Conservation (phyloP, 2,888 invertebrate species). For the Nemotelus pantherinus region DNA sequence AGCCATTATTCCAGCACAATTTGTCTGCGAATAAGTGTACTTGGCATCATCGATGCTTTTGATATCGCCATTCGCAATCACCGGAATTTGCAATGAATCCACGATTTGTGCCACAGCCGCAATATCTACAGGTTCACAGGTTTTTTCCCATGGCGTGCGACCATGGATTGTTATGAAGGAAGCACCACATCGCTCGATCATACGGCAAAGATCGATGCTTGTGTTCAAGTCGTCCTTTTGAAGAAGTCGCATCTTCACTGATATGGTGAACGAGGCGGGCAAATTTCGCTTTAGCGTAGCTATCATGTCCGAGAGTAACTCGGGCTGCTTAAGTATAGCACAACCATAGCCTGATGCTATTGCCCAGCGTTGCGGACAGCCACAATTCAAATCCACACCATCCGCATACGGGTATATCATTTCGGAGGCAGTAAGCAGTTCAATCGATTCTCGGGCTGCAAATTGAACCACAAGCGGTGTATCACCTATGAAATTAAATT, state of each 20-base stretch:
- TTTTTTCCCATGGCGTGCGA: slow-evolving; percentile 84
- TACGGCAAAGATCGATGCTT: slow-evolving; percentile 83
- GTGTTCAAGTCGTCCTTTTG: slow-evolving; percentile 63
- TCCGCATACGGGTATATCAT: slow-evolving; percentile 85
- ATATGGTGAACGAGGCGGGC: slow-evolving; percentile 81
- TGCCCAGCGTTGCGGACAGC: slow-evolving; percentile 97
- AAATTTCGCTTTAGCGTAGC: slow-evolving; percentile 78
- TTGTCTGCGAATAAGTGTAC: slow-evolving; percentile 72
- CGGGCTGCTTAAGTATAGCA: slow-evolving; percentile 82
- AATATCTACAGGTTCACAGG: slow-evolving; percentile 76
- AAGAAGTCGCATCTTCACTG: slow-evolving; percentile 87
- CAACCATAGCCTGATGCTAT: slow-evolving; percentile 91
- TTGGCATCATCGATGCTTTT: slow-evolving; percentile 78
- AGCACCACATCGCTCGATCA: slow-evolving; percentile 85
- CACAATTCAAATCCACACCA: slow-evolving; percentile 97
- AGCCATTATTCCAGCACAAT: slow-evolving; percentile 88
- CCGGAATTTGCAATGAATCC: slow-evolving; percentile 78
- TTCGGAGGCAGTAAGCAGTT: slow-evolving; percentile 87
- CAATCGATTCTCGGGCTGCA: slow-evolving; percentile 85
- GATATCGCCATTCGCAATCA: slow-evolving; percentile 94
- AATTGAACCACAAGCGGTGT: slow-evolving; percentile 92
- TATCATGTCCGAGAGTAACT: slow-evolving; percentile 83
- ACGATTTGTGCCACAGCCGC: slow-evolving; percentile 77
- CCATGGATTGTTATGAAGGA: slow-evolving; percentile 93
- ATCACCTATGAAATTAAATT: slow-evolving; percentile 69